Evolutionary conservation across 1,140 invertebrate species (phyloP), one percentile per base, ranked within the genome.

Genomic region (Drosophila prosaltans): DNA sequence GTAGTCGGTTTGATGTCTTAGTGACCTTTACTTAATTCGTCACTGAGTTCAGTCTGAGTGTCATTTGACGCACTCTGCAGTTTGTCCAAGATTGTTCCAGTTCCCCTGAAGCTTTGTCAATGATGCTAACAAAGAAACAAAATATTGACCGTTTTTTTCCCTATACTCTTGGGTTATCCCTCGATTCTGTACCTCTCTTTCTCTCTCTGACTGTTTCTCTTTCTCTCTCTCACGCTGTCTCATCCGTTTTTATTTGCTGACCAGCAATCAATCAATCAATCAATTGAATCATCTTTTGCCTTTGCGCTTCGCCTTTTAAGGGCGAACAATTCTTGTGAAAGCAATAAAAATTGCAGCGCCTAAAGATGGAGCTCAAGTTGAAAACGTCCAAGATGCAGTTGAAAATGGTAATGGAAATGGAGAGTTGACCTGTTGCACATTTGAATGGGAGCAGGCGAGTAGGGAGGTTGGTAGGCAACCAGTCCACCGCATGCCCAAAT

Each of bases 341-440:
- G 74, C 82, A 91, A 91, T 91, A 91, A 91, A 90, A 91, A 79
- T 91, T 81, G 72, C 83, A 82, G 75, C 83, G 72, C 79, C 83
- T 80, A 61, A 32, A 57, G 64, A 51, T 26, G 45, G 45, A 51
- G 45, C 21, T 51, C 8, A 26, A 51, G 21, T 10, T 51, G 21
- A 26, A 51, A 51, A 26, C n/a, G 21, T 51, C 21, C 21, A 51
- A 51, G 45, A 8, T 51, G 45, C 45, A 48, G 45, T 48, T 48
- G 45, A 26, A 26, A 51, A 51, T 48, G 45, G 16, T 48, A 48
- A 48, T 51, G 45, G 36, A 16, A 55, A 51, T 70, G 64, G 67
- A 36, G 51, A 40, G 72, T 61, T 75, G 80, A 88, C 82, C 76
- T 89, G 84, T 84, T 89, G 83, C 84, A 69, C 73, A 88, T 89